These are phyloP conservation scores for Xylocopa sonorina DNA, from an alignment of 1,140 invertebrate genomes.

Conservation along the genomic window DNA sequence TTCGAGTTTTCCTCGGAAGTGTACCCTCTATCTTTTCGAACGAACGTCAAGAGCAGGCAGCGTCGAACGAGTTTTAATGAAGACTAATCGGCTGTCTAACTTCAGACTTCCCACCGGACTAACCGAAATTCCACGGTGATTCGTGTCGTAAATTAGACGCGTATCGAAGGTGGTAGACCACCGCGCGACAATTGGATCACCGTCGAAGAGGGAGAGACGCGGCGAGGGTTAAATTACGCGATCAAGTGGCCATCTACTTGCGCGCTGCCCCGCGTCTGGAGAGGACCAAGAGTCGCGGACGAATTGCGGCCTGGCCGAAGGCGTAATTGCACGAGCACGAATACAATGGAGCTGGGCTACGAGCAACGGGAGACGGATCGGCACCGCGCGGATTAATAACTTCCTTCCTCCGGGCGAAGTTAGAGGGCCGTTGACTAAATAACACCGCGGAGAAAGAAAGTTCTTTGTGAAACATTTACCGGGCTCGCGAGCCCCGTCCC, in stretches of 20 bases:
- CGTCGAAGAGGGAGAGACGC: not conserved
- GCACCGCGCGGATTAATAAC: conserved; percentile 67
- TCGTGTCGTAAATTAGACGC: too few species aligned
- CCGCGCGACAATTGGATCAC: not conserved
- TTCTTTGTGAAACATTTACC: conserved; percentile 65
- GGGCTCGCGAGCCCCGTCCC: not conserved
- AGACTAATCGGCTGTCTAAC: too few species aligned
- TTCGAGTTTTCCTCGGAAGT: not conserved
- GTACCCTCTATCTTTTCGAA: too few species aligned
- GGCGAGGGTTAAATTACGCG: conserved; percentile 25
- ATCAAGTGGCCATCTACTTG: conserved; percentile 29
- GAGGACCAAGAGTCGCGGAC: conserved; percentile 39
- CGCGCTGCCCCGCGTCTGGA: not conserved
- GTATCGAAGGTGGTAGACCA: not conserved
- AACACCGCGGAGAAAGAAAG: conserved; percentile 51
- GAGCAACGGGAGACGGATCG: conserved; percentile 53
- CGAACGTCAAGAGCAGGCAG: too few species aligned
- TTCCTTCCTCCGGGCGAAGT: conserved; percentile 56
- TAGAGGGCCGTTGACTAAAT: conserved; percentile 63
- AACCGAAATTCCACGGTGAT: too few species aligned
- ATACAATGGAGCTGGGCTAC: conserved; percentile 45
- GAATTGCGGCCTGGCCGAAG: conserved; percentile 27
- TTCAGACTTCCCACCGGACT: too few species aligned
- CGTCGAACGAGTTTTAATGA: too few species aligned
- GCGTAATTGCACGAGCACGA: conserved; percentile 60